A percentile compares a stretch with the other conserved stretches of the same genome.
These are phyloP conservation scores for Drosophila aldrichi DNA, from an alignment of 2,888 invertebrate species.

Conservation along the genomic window DNA sequence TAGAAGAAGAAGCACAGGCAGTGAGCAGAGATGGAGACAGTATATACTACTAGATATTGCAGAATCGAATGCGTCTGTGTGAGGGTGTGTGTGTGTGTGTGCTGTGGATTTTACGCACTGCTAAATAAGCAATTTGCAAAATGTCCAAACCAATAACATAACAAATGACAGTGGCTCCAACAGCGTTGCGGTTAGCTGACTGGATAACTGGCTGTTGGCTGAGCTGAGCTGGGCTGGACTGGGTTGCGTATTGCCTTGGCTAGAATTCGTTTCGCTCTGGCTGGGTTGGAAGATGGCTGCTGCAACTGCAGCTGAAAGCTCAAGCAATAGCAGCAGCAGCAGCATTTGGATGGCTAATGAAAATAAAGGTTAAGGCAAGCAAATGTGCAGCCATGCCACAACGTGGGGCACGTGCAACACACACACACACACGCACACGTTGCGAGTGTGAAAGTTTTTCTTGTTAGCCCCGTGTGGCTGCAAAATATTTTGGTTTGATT, in stretches of 20 bases:
- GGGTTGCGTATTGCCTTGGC: not conserved
- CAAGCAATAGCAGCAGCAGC: slow-evolving; percentile 7
- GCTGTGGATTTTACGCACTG: slow-evolving; percentile 83
- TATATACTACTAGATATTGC: slow-evolving; percentile 24
- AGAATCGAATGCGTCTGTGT: not conserved
- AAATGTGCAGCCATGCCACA: slow-evolving; percentile 26
- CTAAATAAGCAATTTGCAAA: slow-evolving; percentile 85
- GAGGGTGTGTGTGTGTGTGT: slow-evolving; percentile 19
- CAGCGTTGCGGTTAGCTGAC: slow-evolving; percentile 59
- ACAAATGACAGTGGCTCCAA: slow-evolving; percentile 76
- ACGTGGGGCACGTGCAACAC: slow-evolving; percentile 22
- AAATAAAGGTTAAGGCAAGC: slow-evolving; percentile 64
- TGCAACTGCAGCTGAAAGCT: slow-evolving; percentile 34
- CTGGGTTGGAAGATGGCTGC: slow-evolving; percentile 19
- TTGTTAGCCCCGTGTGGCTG: slow-evolving; percentile 40
- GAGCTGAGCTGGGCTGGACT: not conserved
- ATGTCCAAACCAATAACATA: slow-evolving; percentile 84
- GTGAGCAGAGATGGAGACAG: slow-evolving; percentile 20
- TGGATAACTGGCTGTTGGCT: slow-evolving; percentile 48
- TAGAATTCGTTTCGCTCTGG: slow-evolving; percentile 25
- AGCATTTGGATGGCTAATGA: slow-evolving; percentile 54
- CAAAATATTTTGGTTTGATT: slow-evolving; percentile 50
- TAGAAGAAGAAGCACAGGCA: not conserved
- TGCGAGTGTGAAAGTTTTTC: slow-evolving; percentile 56
- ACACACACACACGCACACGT: not conserved